Evolutionary conservation across 2,797 vertebrate species (phyloP), one percentile per base, ranked within the genome.

Genomic region (Arctocebus calabarensis): DNA sequence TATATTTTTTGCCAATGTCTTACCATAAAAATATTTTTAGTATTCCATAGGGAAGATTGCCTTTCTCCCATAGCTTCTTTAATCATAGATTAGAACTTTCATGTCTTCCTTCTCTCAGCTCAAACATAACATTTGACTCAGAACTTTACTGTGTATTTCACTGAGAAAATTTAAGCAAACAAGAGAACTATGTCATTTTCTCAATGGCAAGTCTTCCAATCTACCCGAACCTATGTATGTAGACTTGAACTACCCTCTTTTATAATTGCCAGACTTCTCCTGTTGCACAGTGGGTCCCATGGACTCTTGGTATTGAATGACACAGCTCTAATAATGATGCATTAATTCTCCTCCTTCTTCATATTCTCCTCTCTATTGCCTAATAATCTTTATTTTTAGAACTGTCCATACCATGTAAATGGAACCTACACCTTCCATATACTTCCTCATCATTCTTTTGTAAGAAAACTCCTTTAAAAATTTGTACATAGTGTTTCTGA

Each of bases 131-230:
- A 77, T 57, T 95, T n/a, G 32, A 40, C 14, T 71, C 14, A 20
- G 62, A 25, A 32, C 23, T 62, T 94, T 90, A n/a, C 2, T 74
- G 48, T 71, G 77, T 81, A n/a, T 83, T 74, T 92, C 66, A 84
- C 11, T 52, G 25, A 90, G 22, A 68, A 71, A 52, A 59, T 74
- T 16, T 20, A 52, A 90, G 16, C 25, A 74, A 83, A 71, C 8
- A 48, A 57, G 2, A 22, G 37, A 89, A 5, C 6, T 57, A 43
- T 5, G 37, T 87, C 5, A 7, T 3, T 13, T n/a, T 64, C 32
- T 73, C 61, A 32, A 13, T 3, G 1, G 64, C 11, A 32, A 3
- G 6, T 61, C 9, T 48, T 7, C 9, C 32, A 52, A 13, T 48
- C 19, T 57, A 8, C 55, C 34, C 2, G 23, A 70, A 62, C 37